Base-by-base conservation (phyloP, 2,113 vertebrate genomes). In the Lophotis ruficrista region DNA sequence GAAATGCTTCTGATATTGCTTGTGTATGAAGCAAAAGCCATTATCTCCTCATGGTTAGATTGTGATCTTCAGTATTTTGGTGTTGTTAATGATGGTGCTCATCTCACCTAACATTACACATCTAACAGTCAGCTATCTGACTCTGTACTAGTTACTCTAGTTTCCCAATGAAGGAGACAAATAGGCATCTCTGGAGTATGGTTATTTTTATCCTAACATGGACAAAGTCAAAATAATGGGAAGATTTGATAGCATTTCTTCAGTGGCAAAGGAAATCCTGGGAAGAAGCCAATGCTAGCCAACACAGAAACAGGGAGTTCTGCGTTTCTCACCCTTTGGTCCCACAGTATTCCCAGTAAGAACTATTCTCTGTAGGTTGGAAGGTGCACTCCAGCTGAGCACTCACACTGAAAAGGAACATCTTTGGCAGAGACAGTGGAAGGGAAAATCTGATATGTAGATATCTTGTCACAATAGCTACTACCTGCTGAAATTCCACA, bases 261-360 rank as follows among this genome's bases (percentile, higher is more conserved):
- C 47, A 68, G n/a, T 0, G 1, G 22, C 35, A 80, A 11, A 77
- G 7, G 8, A 81, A 51, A 14, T 35, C 12, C 20, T 50, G 23
- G 71, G 38, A 83, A 60, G 23, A 72, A 13, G 23, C 13, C 62
- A 65, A 10, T 0, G 0, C 0, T 14, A 11, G 28, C 51, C n/a
- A n/a, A n/a, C 35, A 30, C 7, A 43, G 62, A 89, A 76, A 28
- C 12, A 30, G 27, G 20, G 41, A 66, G 16, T 30, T 92, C n/a
- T 71, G 10, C 14, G 7, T 53, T 75, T 78, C n/a, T 75, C 19
- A 43, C 8, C 18, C 18, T 38, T 65, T 38, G 10, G 50, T 72
- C 43, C 25, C 43, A 35, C 23, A 3, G 11, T 9, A 15, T 41
- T 54, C 17, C 45, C 23, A 48, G 25, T 31, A 27, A 85, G 4